Evolutionary conservation across 2,113 vertebrate genomes (phyloP).

Genomic region (Silurus meridionalis): DNA sequence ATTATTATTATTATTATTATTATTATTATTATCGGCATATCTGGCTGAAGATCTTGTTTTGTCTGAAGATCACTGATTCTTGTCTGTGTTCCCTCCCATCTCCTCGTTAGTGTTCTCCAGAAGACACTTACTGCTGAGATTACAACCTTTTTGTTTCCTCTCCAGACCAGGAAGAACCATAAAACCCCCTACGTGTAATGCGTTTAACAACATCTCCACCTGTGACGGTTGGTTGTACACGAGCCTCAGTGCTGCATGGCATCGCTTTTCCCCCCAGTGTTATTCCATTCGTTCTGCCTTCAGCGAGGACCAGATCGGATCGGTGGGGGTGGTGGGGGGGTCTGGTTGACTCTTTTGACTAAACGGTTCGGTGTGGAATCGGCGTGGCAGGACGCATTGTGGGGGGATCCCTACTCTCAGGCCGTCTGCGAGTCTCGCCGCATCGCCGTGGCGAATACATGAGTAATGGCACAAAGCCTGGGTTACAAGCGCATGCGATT

Average conservation of each 20-base stretch:
- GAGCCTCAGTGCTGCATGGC: not conserved
- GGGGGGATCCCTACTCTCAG: conserved; percentile 2
- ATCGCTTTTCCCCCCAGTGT: not conserved
- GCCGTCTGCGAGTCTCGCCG: conserved; percentile 27
- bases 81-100: not conserved
- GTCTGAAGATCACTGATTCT: too few species aligned
- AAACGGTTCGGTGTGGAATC: conserved; percentile 43
- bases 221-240: conserved; percentile 1
- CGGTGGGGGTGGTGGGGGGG: not conserved
- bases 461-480: conserved; percentile 36
- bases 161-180: too few species aligned
- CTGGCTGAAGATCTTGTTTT: too few species aligned
- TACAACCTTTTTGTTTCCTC: not conserved
- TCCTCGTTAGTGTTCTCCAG: not conserved
- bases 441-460: conserved; percentile 16
- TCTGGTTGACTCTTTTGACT: too few species aligned
- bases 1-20: too few species aligned
- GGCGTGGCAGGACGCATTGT: conserved; percentile 37
- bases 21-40: too few species aligned
- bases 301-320: not conserved
- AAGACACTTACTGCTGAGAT: conserved; percentile 4
- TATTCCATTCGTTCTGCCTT: conserved; percentile 28
- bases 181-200: not conserved
- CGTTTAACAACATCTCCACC: not conserved
- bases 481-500: conserved; percentile 48